A percentile compares a stretch with the other conserved stretches of the same genome.
Conservation (phyloP, 2,888 invertebrate species). For the Nezara viridula region DNA sequence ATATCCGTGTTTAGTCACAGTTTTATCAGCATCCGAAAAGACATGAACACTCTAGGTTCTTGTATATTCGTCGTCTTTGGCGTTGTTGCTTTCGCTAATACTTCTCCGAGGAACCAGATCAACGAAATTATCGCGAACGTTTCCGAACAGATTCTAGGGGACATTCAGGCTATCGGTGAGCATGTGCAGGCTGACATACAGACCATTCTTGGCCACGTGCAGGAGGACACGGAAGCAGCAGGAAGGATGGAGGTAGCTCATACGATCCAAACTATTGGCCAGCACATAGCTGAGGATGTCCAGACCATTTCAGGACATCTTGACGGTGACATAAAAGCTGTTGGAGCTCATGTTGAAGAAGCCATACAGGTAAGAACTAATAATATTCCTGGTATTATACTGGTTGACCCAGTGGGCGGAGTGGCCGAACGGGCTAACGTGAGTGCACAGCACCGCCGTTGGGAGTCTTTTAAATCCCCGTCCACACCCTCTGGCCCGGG, state of each 20-base stretch:
- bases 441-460: no score
- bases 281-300: constrained; percentile 26
- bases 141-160: background rate
- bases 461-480: no score
- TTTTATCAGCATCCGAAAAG: background rate
- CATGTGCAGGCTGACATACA: constrained; percentile 16
- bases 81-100: background rate
- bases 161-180: constrained; percentile 11
- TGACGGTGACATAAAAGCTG: background rate
- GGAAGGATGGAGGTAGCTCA: background rate
- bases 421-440: no score
- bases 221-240: constrained; percentile 3
- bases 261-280: background rate
- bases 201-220: background rate
- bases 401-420: no score
- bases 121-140: background rate
- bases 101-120: background rate
- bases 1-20: no score
- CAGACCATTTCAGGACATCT: background rate
- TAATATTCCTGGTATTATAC: background rate
- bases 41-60: background rate
- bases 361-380: background rate
- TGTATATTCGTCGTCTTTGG: background rate
- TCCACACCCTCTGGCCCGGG: no score
- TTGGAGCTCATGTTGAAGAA: constrained; percentile 14